Conservation (phyloP, 2,113 vertebrate species). For the Pomatostomus ruficeps region DNA sequence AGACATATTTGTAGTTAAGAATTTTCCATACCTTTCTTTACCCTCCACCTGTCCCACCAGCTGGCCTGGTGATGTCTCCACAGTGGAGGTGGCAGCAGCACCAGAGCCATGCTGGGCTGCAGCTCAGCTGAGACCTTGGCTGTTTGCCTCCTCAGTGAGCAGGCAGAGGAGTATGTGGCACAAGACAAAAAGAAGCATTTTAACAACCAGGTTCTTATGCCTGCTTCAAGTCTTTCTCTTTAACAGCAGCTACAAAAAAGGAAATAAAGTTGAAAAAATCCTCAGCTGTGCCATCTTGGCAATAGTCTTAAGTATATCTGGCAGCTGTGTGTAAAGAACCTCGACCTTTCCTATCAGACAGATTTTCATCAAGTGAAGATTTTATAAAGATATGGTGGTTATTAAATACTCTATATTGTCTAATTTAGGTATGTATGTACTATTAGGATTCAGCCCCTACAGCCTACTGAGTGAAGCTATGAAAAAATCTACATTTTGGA, state of each 20-base stretch:
- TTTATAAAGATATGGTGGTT: background rate
- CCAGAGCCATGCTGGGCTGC: background rate
- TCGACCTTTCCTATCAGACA: background rate
- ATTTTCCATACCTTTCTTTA: conserved; percentile 65
- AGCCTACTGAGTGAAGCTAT: background rate
- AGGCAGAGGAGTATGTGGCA: rapidly evolving
- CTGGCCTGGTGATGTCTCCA: background rate
- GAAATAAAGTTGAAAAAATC: background rate
- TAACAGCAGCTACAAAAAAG: background rate
- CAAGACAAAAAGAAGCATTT: background rate
- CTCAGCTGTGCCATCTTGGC: background rate
- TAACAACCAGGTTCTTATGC: background rate
- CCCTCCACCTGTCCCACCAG: conserved; percentile 64
- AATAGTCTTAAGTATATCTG: too few species aligned
- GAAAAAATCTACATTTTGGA: background rate
- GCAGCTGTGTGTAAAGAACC: background rate
- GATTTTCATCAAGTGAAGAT: background rate
- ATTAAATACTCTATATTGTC: background rate
- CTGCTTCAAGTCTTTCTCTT: background rate
- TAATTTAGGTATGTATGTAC: background rate
- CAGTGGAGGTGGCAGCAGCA: background rate
- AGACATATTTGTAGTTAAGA: background rate
- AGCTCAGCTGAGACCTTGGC: background rate
- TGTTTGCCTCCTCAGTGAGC: background rate
- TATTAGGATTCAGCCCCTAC: background rate